Conservation (phyloP, 2,888 invertebrate genomes). For the Endomychus coccineus region DNA sequence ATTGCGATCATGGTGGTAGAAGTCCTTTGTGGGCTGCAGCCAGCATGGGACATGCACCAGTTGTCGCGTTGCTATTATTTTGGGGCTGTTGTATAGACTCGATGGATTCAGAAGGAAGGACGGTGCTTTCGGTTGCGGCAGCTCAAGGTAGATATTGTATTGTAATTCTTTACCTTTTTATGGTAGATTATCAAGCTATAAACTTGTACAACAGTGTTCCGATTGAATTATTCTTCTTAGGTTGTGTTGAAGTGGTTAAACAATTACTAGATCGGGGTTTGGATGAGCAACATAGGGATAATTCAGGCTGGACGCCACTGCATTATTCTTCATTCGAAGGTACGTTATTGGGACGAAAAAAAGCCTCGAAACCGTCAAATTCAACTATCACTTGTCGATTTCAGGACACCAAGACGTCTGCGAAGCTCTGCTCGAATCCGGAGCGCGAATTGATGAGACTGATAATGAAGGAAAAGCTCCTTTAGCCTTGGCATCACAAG, state of each 20-base stretch:
- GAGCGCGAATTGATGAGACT: conserved; percentile 79
- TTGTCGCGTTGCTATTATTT: conserved; percentile 79
- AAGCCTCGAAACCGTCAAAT: no score
- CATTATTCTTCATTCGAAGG: conserved; percentile 95
- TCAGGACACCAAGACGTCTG: conserved; percentile 75
- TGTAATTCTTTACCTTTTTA: no score
- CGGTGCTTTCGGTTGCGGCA: conserved; percentile 77
- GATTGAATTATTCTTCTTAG: conserved; percentile 31
- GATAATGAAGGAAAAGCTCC: conserved; percentile 89
- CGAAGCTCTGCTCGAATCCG: conserved; percentile 75
- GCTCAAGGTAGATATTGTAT: conserved; percentile 66
- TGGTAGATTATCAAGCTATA: no score
- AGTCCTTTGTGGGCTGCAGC: conserved; percentile 90
- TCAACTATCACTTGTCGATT: conserved; percentile 5
- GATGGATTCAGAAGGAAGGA: conserved; percentile 90
- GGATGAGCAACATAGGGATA: conserved; percentile 83
- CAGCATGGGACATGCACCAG: conserved; percentile 82
- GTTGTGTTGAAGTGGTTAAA: conserved; percentile 80
- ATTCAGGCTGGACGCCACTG: conserved; percentile 94
- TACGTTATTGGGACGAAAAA: conserved; percentile 17
- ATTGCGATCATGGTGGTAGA: conserved; percentile 71
- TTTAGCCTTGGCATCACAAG: conserved; percentile 82
- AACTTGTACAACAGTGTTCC: no score
- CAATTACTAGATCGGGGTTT: conserved; percentile 81
- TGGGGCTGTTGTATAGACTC: conserved; percentile 95